Base-by-base conservation (phyloP, 1,140 invertebrate genomes). In the Odontomachus brunneus region DNA sequence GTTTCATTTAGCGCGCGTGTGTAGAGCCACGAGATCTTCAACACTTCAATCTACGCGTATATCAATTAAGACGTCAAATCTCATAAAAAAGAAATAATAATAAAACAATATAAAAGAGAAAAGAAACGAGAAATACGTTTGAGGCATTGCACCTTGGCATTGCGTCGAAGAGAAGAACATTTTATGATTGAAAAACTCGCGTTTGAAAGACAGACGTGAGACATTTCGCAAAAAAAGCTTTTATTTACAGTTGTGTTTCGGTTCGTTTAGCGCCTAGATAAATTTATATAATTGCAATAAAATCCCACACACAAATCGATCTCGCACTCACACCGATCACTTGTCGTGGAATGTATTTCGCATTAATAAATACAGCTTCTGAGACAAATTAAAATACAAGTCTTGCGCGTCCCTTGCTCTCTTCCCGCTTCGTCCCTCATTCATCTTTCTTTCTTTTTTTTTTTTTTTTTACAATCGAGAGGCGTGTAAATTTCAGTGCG, bases 231-330 rank as follows among this genome's bases (percentile, higher is more conserved):
- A 89, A 89, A 87, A 86, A 89, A 84, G 83, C 80, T 89, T 87
- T 88, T 89, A 89, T 89, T 88, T 89, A 89, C 87, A 89, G 82
- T 88, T 89, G 87, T 89, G 88, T 63, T 73, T 76, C 75, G 3
- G 3, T 82, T 78, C 76, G 51, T 65, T 88, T 81, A 84, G 88
- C 84, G 71, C 26, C 76, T 88, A 89, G 83, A n/a, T 83, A 69
- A 89, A 88, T 86, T 85, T 89, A 89, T 84, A 89, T 84, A 89
- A 89, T 84, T 86, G 88, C 88, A 86, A 86, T 89, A 74, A 88
- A 86, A 88, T 89, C 66, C 88, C 84, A 89, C 87, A 57, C 49
- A 81, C 73, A 72, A 81, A 75, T 72, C 73, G 85, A 75, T 88
- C 62, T 69, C 84, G 76, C 88, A 73, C 19, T 86, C 84, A 74